phyloP scores from a whole-genome alignment of 1,140 invertebrate genomes.

The Lasioglossum baleicum region DNA sequence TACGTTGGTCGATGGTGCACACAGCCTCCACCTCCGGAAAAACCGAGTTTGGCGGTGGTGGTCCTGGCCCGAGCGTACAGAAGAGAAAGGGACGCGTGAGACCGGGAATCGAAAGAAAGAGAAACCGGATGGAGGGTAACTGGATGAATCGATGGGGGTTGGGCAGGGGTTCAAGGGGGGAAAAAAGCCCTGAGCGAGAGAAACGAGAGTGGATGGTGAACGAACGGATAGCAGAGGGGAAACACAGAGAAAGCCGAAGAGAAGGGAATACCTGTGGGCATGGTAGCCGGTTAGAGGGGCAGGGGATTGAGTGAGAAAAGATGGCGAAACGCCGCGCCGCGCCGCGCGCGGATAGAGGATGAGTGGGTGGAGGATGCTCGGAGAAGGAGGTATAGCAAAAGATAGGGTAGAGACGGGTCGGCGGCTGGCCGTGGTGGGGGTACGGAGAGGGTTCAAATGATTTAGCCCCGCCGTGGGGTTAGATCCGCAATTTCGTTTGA shows the following conservation, averaged over 20 bases:
- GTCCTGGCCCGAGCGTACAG: neutral
- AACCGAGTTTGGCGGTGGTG: conserved; percentile 38
- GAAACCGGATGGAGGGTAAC: conserved; percentile 26
- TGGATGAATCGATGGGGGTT: too few species aligned
- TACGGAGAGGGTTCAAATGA: conserved; percentile 70
- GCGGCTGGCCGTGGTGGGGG: neutral
- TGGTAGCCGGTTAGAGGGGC: neutral
- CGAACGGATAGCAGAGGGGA: conserved; percentile 12
- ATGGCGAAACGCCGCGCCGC: conserved; percentile 30
- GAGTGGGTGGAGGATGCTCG: neutral
- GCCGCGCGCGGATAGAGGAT: neutral
- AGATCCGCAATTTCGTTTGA: conserved; percentile 78
- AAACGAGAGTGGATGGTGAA: neutral
- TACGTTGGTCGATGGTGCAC: conserved; percentile 53
- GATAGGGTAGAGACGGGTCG: conserved; percentile 31
- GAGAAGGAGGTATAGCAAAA: neutral
- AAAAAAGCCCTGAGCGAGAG: too few species aligned
- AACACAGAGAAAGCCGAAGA: conserved; percentile 1
- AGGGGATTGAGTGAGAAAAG: conserved; percentile 34
- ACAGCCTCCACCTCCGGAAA: conserved; percentile 24
- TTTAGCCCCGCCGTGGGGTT: conserved; percentile 75
- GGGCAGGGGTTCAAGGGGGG: too few species aligned
- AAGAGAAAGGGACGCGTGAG: neutral
- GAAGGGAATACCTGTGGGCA: conserved; percentile 2
- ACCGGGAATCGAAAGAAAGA: conserved; percentile 21